These are phyloP conservation scores for Melitaea athalia DNA, from an alignment of 2,888 invertebrate species.

Conservation along the genomic window DNA sequence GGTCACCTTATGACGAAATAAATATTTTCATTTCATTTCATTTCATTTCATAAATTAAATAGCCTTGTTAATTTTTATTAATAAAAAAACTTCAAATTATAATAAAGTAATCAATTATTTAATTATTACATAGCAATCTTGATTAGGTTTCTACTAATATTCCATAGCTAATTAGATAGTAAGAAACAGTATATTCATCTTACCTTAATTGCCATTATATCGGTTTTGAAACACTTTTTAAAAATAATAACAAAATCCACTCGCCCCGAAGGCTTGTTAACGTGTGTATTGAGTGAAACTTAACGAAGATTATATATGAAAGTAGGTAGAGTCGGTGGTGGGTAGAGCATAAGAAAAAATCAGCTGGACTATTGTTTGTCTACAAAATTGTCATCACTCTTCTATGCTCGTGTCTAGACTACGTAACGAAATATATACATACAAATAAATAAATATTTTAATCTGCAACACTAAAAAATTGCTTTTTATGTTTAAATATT, in stretches of 20 bases:
- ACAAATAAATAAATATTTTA: not conserved
- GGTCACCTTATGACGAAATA: too few relatives aligned
- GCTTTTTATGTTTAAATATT: not conserved
- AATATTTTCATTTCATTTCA: too few relatives aligned
- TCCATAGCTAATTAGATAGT: too few relatives aligned
- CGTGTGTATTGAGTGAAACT: conserved; percentile 65
- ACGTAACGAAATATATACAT: not conserved
- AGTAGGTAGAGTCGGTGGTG: conserved; percentile 47
- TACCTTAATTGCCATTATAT: conserved; percentile 68
- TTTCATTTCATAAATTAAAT: too few relatives aligned
- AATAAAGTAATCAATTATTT: too few relatives aligned
- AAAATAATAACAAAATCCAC: conserved; percentile 37
- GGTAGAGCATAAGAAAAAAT: conserved; percentile 38
- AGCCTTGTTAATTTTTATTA: too few relatives aligned
- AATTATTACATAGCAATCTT: too few relatives aligned
- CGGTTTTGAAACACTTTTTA: conserved; percentile 13
- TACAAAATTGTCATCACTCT: conserved; percentile 20
- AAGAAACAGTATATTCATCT: conserved; percentile 32
- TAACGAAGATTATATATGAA: conserved; percentile 58
- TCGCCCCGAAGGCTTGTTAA: conserved; percentile 51
- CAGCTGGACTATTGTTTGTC: conserved; percentile 29
- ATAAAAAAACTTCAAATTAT: too few relatives aligned
- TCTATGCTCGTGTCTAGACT: conserved; percentile 3
- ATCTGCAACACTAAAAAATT: not conserved
- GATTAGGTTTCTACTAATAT: too few relatives aligned